A percentile compares a stretch with the other conserved stretches of the same genome.
Evolutionary conservation across 37 sponge, comb jelly and placozoan genomes (phyloP).

Genomic region (Axinella damicornis): DNA sequence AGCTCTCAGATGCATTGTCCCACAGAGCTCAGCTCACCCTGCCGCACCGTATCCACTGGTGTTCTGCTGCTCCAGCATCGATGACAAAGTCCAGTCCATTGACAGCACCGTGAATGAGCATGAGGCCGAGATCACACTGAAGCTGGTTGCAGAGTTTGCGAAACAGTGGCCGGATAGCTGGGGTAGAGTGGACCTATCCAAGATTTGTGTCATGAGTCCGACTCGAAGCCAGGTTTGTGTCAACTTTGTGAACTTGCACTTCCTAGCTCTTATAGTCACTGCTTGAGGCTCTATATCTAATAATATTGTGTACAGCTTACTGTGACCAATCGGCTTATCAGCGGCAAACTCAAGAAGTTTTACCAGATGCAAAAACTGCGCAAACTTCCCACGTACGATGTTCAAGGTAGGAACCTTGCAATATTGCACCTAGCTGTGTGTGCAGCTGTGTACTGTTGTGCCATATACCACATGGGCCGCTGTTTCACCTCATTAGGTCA

Average conservation of each 20-base stretch:
- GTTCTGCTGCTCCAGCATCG: conserved; percentile 64
- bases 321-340: neutral
- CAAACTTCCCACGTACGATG: conserved; percentile 31
- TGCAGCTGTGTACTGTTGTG: too few species aligned
- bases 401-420: conserved; percentile 12
- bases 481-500: neutral
- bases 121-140: conserved; percentile 40
- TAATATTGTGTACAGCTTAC: conserved; percentile 1
- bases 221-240: conserved; percentile 42
- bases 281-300: too few species aligned
- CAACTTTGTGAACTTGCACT: conserved; percentile 20
- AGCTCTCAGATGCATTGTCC: conserved; percentile 9
- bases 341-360: neutral
- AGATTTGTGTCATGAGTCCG: conserved; percentile 54
- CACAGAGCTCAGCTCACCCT: conserved; percentile 35
- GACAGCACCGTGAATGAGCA: conserved; percentile 8
- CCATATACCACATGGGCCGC: too few species aligned
- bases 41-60: conserved; percentile 26
- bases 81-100: neutral
- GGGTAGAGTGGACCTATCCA: conserved; percentile 8
- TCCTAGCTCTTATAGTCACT: too few species aligned
- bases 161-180: conserved; percentile 55
- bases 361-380: neutral
- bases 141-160: conserved; percentile 25
- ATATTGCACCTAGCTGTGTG: too few species aligned